phyloP scores from a whole-genome alignment of 2,888 invertebrate species.

The Drosophila vallismaia region DNA sequence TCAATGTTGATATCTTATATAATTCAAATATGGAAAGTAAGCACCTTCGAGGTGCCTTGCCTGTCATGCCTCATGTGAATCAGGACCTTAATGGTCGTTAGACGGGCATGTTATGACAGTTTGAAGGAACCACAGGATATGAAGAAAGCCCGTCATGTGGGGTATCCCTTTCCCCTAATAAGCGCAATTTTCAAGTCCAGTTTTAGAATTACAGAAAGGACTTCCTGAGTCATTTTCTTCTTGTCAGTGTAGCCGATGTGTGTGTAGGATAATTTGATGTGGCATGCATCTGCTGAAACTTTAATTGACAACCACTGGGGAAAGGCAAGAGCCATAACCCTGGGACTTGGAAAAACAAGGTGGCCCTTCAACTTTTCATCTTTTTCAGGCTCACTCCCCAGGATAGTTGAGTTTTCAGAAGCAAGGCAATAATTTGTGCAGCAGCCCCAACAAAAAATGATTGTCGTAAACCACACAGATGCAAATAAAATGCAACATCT shows the following conservation, averaged over 20 bases:
- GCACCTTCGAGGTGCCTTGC: slow-evolving; percentile 7
- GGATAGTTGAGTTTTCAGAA: slow-evolving; percentile 40
- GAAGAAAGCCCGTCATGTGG: slow-evolving; percentile 23
- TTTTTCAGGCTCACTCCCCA: slow-evolving; percentile 25
- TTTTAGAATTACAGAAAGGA: slow-evolving; percentile 14
- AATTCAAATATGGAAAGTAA: background rate
- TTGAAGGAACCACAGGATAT: slow-evolving; percentile 45
- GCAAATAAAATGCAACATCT: slow-evolving; percentile 23
- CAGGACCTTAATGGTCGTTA: slow-evolving; percentile 39
- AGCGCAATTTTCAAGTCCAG: background rate
- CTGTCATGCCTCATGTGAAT: slow-evolving; percentile 47
- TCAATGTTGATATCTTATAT: background rate
- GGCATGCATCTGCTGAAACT: slow-evolving; percentile 65
- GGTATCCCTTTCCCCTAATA: slow-evolving; percentile 28
- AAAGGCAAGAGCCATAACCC: slow-evolving; percentile 11
- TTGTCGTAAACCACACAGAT: slow-evolving; percentile 27
- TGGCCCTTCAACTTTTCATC: slow-evolving; percentile 20
- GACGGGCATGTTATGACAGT: slow-evolving; percentile 43
- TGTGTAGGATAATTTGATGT: slow-evolving; percentile 59
- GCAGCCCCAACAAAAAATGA: slow-evolving; percentile 24
- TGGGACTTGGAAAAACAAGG: slow-evolving; percentile 8
- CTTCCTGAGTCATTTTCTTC: slow-evolving; percentile 44
- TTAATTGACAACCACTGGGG: slow-evolving; percentile 58
- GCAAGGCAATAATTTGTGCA: slow-evolving; percentile 29
- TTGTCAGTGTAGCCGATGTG: slow-evolving; percentile 33